Percentiles rank a stretch among this genome's conserved stretches.
These are phyloP conservation scores for Dasypolia templi DNA, from an alignment of 2,888 invertebrate genomes.

Conservation along the genomic window DNA sequence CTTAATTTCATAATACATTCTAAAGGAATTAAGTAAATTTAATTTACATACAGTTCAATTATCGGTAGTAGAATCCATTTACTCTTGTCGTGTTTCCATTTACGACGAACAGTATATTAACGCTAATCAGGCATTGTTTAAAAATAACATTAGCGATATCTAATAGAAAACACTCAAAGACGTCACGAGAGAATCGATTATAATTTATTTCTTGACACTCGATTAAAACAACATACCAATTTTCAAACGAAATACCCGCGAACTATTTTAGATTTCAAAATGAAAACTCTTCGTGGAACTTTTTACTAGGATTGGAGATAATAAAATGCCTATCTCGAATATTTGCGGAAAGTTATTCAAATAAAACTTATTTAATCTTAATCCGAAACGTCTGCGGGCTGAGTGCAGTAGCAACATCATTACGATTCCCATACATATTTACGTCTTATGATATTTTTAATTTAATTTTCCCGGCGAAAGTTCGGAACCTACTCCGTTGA, in stretches of 20 bases:
- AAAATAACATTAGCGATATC: slow-evolving; percentile 26
- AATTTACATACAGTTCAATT: slow-evolving; percentile 15
- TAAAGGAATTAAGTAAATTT: slow-evolving; percentile 6
- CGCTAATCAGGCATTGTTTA: slow-evolving; percentile 18
- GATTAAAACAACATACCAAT: slow-evolving; percentile 43
- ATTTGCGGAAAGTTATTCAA: slow-evolving; percentile 66
- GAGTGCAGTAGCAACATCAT: slow-evolving; percentile 84
- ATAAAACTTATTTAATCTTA: slow-evolving; percentile 74
- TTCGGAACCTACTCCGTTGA: slow-evolving; percentile 90
- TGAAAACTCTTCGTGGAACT: slow-evolving; percentile 43
- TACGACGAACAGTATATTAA: slow-evolving; percentile 8
- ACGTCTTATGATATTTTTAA: slow-evolving; percentile 90
- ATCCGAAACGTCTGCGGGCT: slow-evolving; percentile 71
- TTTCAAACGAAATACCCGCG: slow-evolving; percentile 30
- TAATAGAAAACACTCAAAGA: slow-evolving; percentile 23
- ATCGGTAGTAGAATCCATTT: slow-evolving; percentile 15
- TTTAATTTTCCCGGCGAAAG: slow-evolving; percentile 90
- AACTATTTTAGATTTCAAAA: slow-evolving; percentile 56
- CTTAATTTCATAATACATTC: slow-evolving; percentile 18
- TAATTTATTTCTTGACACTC: slow-evolving; percentile 39
- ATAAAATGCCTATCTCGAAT: slow-evolving; percentile 61
- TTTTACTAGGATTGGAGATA: slow-evolving; percentile 42
- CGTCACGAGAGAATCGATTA: slow-evolving; percentile 36
- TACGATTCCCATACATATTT: slow-evolving; percentile 87
- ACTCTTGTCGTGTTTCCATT: slow-evolving; percentile 10